Percentiles rank a stretch among this genome's conserved stretches.
These are phyloP conservation scores for Bombus turneri DNA, from an alignment of 1,140 invertebrate genomes.

Conservation along the genomic window DNA sequence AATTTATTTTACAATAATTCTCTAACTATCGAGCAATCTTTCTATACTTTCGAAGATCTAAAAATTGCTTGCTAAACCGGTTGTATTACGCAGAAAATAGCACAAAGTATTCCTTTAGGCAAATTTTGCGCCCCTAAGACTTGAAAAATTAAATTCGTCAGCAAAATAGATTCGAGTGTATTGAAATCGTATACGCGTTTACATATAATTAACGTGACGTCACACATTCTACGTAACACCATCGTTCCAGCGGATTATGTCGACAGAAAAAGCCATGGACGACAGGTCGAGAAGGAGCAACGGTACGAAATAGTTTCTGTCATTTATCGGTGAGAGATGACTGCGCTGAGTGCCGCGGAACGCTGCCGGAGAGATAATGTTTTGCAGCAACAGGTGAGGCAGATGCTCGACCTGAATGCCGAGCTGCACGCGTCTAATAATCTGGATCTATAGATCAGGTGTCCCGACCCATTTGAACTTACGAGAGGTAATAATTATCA, in stretches of 20 bases:
- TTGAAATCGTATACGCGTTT: background rate
- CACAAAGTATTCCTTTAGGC: background rate
- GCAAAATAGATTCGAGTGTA: background rate
- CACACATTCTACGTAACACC: slow-evolving; percentile 18
- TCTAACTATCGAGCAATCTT: too few relatives aligned
- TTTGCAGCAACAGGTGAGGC: slow-evolving; percentile 83
- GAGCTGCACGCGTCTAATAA: slow-evolving; percentile 80
- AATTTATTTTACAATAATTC: too few relatives aligned
- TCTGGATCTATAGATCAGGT: slow-evolving; percentile 81
- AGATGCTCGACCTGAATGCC: slow-evolving; percentile 82
- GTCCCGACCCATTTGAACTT: slow-evolving; percentile 71
- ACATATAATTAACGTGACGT: slow-evolving; percentile 13
- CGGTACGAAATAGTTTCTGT: slow-evolving; percentile 74
- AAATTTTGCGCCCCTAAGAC: background rate
- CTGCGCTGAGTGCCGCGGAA: slow-evolving; percentile 69
- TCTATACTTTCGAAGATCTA: too few relatives aligned
- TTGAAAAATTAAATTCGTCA: background rate
- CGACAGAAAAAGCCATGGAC: slow-evolving; percentile 41
- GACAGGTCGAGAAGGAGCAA: slow-evolving; percentile 44
- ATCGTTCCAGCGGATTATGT: slow-evolving; percentile 38
- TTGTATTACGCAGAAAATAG: background rate
- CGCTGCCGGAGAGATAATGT: slow-evolving; percentile 79
- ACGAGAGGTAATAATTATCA: slow-evolving; percentile 70
- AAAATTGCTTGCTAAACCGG: background rate
- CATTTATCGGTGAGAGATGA: slow-evolving; percentile 79